phyloP scores from a whole-genome alignment of 1,140 invertebrate genomes.

The Diabrotica undecimpunctata region DNA sequence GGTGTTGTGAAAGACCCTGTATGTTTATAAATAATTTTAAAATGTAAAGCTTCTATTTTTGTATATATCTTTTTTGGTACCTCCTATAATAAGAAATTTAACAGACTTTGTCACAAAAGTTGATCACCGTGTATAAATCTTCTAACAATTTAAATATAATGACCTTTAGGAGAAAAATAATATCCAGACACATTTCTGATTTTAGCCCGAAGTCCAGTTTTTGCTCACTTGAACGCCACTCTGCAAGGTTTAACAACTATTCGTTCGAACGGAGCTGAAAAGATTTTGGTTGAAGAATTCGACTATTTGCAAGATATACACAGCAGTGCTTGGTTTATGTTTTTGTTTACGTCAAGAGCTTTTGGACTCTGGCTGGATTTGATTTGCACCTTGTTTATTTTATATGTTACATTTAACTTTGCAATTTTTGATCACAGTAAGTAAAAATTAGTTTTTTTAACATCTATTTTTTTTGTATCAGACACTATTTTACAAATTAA shows the following conservation, averaged over 20 bases:
- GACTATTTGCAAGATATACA: slow-evolving; percentile 50
- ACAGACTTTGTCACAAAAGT: too few relatives aligned
- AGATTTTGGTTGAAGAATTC: slow-evolving; percentile 55
- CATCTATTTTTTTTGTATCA: too few relatives aligned
- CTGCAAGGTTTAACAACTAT: slow-evolving; percentile 67
- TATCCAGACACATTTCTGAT: not conserved
- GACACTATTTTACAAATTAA: too few relatives aligned
- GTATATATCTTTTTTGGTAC: too few relatives aligned
- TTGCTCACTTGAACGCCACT: slow-evolving; percentile 64
- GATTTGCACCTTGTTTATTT: slow-evolving; percentile 61
- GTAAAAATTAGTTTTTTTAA: slow-evolving; percentile 8
- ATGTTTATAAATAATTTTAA: too few relatives aligned
- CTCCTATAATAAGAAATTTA: too few relatives aligned
- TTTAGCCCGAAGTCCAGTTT: slow-evolving; percentile 61
- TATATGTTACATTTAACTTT: slow-evolving; percentile 48
- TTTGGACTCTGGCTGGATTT: slow-evolving; percentile 70
- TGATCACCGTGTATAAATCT: too few relatives aligned
- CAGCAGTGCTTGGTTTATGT: slow-evolving; percentile 58
- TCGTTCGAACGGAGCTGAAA: slow-evolving; percentile 57
- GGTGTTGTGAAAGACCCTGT: too few relatives aligned
- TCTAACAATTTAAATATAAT: too few relatives aligned
- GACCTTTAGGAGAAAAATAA: not conserved
- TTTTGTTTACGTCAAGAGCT: slow-evolving; percentile 62
- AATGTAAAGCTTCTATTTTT: too few relatives aligned
- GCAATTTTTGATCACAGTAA: slow-evolving; percentile 24